Percentiles rank a stretch among this genome's conserved stretches.
phyloP scores from a whole-genome alignment of 2,113 vertebrate genomes.

The Dermatemys mawii region DNA sequence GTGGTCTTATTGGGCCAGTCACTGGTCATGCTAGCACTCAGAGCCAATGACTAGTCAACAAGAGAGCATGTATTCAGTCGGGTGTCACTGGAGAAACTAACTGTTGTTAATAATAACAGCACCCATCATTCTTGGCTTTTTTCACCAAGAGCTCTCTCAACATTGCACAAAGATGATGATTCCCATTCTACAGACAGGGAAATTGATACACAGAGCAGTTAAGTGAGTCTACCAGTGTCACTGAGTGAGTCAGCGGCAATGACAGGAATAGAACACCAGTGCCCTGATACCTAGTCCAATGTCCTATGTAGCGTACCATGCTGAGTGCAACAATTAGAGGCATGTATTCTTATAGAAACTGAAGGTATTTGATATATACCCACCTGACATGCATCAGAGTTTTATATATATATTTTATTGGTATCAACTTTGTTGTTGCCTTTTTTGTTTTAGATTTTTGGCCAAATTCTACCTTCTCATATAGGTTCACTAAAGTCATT shows the following conservation, averaged over 20 bases:
- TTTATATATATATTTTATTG: background rate
- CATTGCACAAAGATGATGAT: background rate
- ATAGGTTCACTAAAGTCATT: slow-evolving; percentile 68
- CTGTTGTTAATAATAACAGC: background rate
- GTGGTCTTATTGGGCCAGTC: background rate
- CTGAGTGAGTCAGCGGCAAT: fast-evolving
- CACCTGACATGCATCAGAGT: background rate
- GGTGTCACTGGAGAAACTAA: background rate
- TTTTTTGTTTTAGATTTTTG: slow-evolving; percentile 3
- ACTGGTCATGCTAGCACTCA: background rate
- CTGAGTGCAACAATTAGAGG: background rate
- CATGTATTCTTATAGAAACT: background rate
- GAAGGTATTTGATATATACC: background rate
- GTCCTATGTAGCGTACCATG: background rate
- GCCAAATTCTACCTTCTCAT: background rate
- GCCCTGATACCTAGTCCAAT: fast-evolving
- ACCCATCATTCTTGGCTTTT: background rate
- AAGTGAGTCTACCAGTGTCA: fast-evolving
- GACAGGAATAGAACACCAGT: fast-evolving
- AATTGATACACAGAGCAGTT: background rate
- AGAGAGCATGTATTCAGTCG: background rate
- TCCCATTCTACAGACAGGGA: background rate
- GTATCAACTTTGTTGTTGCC: slow-evolving; percentile 35
- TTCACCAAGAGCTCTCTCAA: background rate
- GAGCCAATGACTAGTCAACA: background rate